Evolutionary conservation across 2,113 vertebrate species (phyloP), one percentile per base, ranked within the genome.

Genomic region (Enhydra lutris): DNA sequence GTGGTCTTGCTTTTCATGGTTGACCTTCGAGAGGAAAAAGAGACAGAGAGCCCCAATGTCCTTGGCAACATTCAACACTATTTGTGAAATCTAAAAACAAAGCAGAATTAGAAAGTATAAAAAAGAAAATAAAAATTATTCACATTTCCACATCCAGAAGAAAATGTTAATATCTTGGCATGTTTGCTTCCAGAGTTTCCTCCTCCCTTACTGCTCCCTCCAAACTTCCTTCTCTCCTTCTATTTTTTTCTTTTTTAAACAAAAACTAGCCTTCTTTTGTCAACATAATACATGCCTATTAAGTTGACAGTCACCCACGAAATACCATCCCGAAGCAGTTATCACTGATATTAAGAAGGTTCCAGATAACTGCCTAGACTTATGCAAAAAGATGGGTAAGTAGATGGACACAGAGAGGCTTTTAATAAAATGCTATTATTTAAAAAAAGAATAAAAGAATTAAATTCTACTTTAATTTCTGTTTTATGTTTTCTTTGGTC

Each of bases 81-180:
- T n/a, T 96, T 93, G 94, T 95, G 39, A 91, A 93, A 52, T 91
- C 9, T 52, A 80, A 87, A 59, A 90, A 79, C 55, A 67, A 59
- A 92, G 71, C 47, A 67, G 55, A 29, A 80, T 0, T 80, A 89
- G 24, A 45, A 65, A 71, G 13, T 47, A 7, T 82, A 59, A 71
- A 88, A 45, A 4, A 93, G 29, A 91, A 93, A 95, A 83, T 86
- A 78, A 79, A 97, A 95, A 74, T 55, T 74, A 50, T 76, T 12
- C 76, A 74, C 52, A 91, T 94, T 82, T 93, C 31, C 29, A 57
- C 8, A 91, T 39, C 15, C 34, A 87, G n/a, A 91, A 78, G 78
- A 94, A 90, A 94, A 24, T 39, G 24, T 90, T 74, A 83, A 59
- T 88, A 71, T 76, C 23, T n/a, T 93, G 85, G 34, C 55, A 80